phyloP scores from a whole-genome alignment of 2,797 vertebrate species.

The Choloepus didactylus region DNA sequence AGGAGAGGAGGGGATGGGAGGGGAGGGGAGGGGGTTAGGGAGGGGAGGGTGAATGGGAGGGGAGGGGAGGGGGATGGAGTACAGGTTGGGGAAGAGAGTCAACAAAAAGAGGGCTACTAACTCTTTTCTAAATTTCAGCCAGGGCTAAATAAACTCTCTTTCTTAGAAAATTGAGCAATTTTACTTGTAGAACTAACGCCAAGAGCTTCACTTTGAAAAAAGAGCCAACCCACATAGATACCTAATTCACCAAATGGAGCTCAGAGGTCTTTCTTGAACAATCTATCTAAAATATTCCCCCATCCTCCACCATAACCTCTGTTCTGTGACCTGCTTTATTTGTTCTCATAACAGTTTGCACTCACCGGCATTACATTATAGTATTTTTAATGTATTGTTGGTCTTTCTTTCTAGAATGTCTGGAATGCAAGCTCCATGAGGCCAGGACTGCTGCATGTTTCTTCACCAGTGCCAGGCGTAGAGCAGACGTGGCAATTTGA shows the following conservation, averaged over 20 bases:
- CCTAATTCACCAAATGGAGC: constrained; percentile 70
- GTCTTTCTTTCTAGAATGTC: neutral
- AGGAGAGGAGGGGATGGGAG: neutral
- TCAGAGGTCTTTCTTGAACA: neutral
- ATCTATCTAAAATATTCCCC: neutral
- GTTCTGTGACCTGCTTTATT: accelerated
- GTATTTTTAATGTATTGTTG: neutral
- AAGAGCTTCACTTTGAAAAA: constrained; percentile 59
- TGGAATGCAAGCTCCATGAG: neutral
- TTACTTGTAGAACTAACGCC: constrained; percentile 14
- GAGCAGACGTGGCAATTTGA: accelerated
- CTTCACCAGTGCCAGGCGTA: neutral
- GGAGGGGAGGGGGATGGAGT: accelerated
- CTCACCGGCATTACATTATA: accelerated
- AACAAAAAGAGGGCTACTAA: neutral
- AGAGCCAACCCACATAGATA: neutral
- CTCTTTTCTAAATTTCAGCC: constrained; percentile 50
- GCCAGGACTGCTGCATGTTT: accelerated
- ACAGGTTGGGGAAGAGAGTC: neutral
- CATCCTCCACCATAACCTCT: neutral
- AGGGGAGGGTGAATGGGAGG: neutral
- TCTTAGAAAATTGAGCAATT: constrained; percentile 67
- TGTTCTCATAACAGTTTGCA: neutral
- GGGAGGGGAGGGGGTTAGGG: accelerated
- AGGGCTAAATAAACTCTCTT: neutral